A percentile compares a stretch with the other conserved stretches of the same genome.
phyloP scores from a whole-genome alignment of 2,113 vertebrate species.

The Ahaetulla prasina region DNA sequence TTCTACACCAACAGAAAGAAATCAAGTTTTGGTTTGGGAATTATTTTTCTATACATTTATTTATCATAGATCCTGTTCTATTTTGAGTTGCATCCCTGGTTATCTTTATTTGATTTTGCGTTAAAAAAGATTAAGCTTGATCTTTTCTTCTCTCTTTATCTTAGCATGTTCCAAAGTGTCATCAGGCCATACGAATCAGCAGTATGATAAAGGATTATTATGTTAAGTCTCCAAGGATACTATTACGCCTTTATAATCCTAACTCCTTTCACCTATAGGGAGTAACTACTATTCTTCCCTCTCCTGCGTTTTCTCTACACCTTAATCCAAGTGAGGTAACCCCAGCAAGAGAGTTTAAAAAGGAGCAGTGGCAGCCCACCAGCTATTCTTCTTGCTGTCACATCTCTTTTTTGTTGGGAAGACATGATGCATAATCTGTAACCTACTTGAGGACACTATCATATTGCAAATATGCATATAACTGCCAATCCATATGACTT shows the following conservation, averaged over 20 bases:
- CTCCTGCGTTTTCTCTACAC: not conserved
- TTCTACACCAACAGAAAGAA: not conserved
- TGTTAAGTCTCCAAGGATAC: not conserved
- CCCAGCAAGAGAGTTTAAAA: not conserved
- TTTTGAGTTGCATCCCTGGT: not conserved
- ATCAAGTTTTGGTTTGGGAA: not conserved
- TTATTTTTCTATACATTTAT: not conserved
- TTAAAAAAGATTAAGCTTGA: not conserved
- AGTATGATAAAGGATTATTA: not conserved
- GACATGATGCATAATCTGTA: not conserved
- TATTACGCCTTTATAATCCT: not conserved
- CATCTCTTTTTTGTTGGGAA: not conserved
- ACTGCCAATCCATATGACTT: not conserved
- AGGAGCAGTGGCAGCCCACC: not conserved
- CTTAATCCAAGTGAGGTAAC: not conserved
- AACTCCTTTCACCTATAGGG: not conserved
- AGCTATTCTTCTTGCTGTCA: not conserved
- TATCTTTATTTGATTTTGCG: not conserved
- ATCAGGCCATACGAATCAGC: too few relatives aligned
- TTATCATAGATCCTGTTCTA: not conserved
- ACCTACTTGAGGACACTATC: not conserved
- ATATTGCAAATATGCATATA: not conserved
- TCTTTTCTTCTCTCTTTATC: not conserved
- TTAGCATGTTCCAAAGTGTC: not conserved
- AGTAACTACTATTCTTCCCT: not conserved